Percentiles rank a stretch among this genome's conserved stretches.
These are phyloP conservation scores for Apis florea DNA, from an alignment of 1,140 invertebrate species.

Conservation along the genomic window DNA sequence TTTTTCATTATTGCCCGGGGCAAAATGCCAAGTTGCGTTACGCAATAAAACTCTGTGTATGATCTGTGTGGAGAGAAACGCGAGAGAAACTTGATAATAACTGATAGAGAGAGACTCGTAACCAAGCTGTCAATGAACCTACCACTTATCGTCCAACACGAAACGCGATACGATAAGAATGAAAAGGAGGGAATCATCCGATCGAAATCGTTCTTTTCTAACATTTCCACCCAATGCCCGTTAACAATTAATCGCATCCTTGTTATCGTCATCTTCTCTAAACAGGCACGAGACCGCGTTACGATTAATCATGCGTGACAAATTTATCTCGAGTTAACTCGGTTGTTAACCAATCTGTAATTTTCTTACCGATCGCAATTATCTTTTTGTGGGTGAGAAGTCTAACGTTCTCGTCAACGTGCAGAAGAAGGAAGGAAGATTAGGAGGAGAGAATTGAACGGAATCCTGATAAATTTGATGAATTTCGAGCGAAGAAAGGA, in stretches of 20 bases:
- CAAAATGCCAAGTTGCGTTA: constrained; percentile 26
- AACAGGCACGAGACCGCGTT: not conserved
- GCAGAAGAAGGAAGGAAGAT: too few species aligned
- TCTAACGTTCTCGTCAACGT: too few species aligned
- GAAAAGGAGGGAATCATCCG: not conserved
- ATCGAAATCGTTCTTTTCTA: too few species aligned
- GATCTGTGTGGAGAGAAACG: not conserved
- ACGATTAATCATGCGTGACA: constrained; percentile 29
- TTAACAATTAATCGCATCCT: not conserved
- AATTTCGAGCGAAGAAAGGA: constrained; percentile 32
- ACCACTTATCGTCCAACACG: too few species aligned
- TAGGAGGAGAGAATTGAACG: too few species aligned
- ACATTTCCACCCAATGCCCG: too few species aligned
- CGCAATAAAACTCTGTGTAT: not conserved
- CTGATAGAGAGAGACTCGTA: constrained; percentile 20
- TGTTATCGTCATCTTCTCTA: not conserved
- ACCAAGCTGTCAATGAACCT: not conserved
- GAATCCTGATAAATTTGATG: not conserved
- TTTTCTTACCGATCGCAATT: constrained; percentile 27
- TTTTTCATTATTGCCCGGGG: constrained; percentile 18
- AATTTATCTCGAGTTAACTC: constrained; percentile 24
- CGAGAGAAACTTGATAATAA: constrained; percentile 32
- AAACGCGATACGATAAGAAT: too few species aligned
- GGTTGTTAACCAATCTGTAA: constrained; percentile 34
- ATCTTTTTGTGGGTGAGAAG: constrained; percentile 32